Evolutionary conservation across 1,140 invertebrate species (phyloP).

Genomic region (Nephila pilipes): DNA sequence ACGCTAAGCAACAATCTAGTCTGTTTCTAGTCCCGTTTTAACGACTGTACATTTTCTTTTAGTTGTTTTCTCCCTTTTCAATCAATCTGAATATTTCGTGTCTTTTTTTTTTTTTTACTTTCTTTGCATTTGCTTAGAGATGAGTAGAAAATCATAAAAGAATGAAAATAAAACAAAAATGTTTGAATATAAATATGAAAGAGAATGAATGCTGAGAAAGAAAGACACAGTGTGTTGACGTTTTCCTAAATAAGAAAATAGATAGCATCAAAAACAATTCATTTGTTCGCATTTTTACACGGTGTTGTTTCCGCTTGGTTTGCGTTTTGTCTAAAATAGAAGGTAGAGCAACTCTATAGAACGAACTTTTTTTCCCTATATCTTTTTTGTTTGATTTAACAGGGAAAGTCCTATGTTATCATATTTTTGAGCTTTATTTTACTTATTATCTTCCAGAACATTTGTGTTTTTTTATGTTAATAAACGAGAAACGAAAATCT

Average conservation of each 20-base stretch:
- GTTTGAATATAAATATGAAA: conserved; percentile 30
- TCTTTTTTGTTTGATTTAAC: background rate
- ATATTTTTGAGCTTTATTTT: background rate
- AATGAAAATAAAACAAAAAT: background rate
- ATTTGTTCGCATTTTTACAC: conserved; percentile 25
- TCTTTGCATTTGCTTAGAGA: background rate
- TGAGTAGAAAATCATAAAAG: background rate
- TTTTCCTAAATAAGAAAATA: conserved; percentile 22
- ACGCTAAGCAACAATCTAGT: background rate
- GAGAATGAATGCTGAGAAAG: background rate
- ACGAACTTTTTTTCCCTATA: background rate
- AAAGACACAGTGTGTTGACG: background rate
- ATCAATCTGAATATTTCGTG: conserved; percentile 3
- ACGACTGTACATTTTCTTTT: background rate
- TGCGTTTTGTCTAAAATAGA: background rate
- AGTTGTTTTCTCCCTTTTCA: conserved; percentile 7
- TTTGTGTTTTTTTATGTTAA: no score
- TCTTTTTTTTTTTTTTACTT: background rate
- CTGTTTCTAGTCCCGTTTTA: background rate
- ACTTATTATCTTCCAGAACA: background rate
- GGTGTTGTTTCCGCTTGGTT: conserved; percentile 16
- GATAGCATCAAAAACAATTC: conserved; percentile 31
- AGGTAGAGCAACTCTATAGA: conserved; percentile 16
- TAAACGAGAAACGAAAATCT: no score
- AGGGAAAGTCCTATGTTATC: background rate